Evolutionary conservation across 2,113 vertebrate species (phyloP), one percentile per base, ranked within the genome.

Genomic region (Cochlearius cochlearius): DNA sequence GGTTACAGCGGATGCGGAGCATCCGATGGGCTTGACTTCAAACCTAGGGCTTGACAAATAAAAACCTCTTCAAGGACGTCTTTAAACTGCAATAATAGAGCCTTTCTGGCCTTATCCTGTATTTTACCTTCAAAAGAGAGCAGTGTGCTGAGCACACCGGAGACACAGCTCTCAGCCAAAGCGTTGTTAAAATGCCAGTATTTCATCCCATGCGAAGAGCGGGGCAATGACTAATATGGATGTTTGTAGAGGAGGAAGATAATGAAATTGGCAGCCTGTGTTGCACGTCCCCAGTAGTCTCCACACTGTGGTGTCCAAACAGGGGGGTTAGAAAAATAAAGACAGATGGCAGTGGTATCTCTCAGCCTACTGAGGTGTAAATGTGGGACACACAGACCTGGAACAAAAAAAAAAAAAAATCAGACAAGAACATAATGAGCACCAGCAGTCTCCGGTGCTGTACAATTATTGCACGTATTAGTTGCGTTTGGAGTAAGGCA

Each of bases 321-420:
- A 52, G 63, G 60, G 59, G 88, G 94, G 90, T 96, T 96, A 95
- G 95, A 97, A 98, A 98, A 98, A 98, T 98, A 98, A 69, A 97
- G 96, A 97, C 98, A 98, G 97, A 98, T 98, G 97, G 97, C 68
- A 90, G 10, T 55, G 39, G 27, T 63, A 82, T 86, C 77, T 96
- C 77, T 89, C 82, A 95, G 89, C 95, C 94, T 94, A 96, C 96
- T 90, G 82, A 96, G 82, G 78, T 59, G 52, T 86, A 91, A 96
- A 97, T 85, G 91, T 97, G 88, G 34, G 76, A 50, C 67, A 91
- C 47, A 75, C 30, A 82, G 50, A 86, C 66, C 56, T 85, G 47
- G 43, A 49, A 49, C 10, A 38, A 26, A 60, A 64, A 63, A 43
- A 41, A 41, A 41, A 43, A 68, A 80, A 39, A 75, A 12, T 10